Conservation (phyloP, 1,140 invertebrate genomes). For the Linepithema humile region DNA sequence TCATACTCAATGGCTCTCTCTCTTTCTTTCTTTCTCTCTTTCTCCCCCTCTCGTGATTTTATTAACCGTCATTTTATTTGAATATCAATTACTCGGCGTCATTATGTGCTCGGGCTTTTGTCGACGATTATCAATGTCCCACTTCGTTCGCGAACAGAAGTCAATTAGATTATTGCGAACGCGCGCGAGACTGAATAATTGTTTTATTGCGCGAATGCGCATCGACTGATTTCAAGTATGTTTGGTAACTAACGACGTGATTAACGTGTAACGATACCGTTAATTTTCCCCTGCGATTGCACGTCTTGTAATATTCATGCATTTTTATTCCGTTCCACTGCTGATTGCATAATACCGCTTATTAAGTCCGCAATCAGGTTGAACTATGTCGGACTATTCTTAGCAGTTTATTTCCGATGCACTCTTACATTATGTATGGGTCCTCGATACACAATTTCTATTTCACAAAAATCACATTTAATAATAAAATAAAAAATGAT, state of each 20-base stretch:
- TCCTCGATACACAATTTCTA: background rate
- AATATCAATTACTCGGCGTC: slow-evolving; percentile 44
- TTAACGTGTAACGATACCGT: slow-evolving; percentile 66
- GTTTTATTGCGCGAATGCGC: slow-evolving; percentile 32
- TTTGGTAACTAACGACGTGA: slow-evolving; percentile 54
- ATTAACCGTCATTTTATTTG: slow-evolving; percentile 52
- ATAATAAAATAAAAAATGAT: background rate
- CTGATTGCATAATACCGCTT: slow-evolving; percentile 69
- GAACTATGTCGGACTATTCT: slow-evolving; percentile 53
- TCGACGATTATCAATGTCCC: slow-evolving; percentile 20
- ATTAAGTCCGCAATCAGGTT: slow-evolving; percentile 66
- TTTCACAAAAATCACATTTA: background rate
- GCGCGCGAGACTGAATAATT: slow-evolving; percentile 40
- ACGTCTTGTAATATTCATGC: slow-evolving; percentile 59
- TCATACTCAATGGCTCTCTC: background rate
- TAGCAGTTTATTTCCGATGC: slow-evolving; percentile 16
- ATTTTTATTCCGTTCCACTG: slow-evolving; percentile 59
- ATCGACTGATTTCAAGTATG: slow-evolving; percentile 26
- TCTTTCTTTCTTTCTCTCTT: too few relatives aligned
- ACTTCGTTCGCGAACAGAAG: slow-evolving; percentile 14
- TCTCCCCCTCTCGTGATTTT: slow-evolving; percentile 32
- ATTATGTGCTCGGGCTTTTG: slow-evolving; percentile 27
- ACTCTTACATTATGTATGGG: slow-evolving; percentile 26
- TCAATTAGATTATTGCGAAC: slow-evolving; percentile 53
- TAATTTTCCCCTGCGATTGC: slow-evolving; percentile 64